Conservation (phyloP, 2,888 invertebrate genomes). For the Coecobrya sp. region DNA sequence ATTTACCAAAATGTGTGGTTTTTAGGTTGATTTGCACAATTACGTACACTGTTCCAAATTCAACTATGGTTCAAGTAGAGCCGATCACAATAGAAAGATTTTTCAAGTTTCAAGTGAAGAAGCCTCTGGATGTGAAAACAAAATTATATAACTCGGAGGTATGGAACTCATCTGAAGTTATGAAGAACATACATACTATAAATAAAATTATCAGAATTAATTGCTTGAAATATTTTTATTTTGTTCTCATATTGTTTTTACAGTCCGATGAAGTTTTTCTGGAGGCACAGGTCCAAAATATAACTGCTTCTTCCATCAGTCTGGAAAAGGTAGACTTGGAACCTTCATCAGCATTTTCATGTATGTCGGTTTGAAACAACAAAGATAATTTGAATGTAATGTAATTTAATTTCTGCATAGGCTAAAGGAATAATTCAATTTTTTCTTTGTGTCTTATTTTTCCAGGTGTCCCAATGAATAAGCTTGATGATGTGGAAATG, state of each 20-base stretch:
- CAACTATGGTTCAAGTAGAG: slow-evolving; percentile 87
- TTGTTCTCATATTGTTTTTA: neutral
- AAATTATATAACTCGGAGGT: slow-evolving; percentile 98
- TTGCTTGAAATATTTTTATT: neutral
- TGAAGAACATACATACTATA: too few relatives aligned
- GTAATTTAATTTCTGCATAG: too few relatives aligned
- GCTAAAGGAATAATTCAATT: too few relatives aligned
- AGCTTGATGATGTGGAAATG: slow-evolving; percentile 71
- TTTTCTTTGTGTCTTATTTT: neutral
- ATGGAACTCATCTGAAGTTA: slow-evolving; percentile 84
- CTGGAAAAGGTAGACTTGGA: slow-evolving; percentile 98
- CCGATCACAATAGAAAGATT: slow-evolving; percentile 97
- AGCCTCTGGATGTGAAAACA: slow-evolving; percentile 99
- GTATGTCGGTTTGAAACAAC: slow-evolving; percentile 88
- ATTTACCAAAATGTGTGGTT: slow-evolving; percentile 48
- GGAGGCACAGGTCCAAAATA: slow-evolving; percentile 96
- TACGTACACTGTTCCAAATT: slow-evolving; percentile 90
- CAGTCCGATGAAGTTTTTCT: slow-evolving; percentile 91
- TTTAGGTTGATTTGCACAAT: slow-evolving; percentile 98
- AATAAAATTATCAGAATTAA: too few relatives aligned
- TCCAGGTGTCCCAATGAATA: slow-evolving; percentile 83
- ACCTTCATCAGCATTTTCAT: slow-evolving; percentile 95
- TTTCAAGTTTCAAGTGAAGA: slow-evolving; percentile 99
- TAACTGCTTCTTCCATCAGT: slow-evolving; percentile 96
- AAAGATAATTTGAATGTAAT: too few relatives aligned